Base-by-base conservation (phyloP, 2,113 vertebrate genomes). In the Halichoeres trimaculatus region DNA sequence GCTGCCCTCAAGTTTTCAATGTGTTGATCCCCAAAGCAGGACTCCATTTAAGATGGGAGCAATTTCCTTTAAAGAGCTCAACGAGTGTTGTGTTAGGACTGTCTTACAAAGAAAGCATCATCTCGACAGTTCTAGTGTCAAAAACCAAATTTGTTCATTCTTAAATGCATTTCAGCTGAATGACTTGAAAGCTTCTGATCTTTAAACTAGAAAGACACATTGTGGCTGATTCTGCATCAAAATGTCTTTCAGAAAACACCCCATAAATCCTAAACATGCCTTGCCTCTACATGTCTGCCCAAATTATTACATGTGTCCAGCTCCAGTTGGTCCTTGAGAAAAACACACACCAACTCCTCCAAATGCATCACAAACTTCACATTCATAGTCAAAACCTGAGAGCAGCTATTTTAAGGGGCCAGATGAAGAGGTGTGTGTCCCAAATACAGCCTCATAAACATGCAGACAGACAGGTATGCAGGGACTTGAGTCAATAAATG, bases 1-100 rank as follows among this genome's bases (percentile, higher is more conserved):
- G 53, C 69, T 50, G 57, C 70, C 57, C 57, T 62, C 48, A 63
- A 64, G 47, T 62, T 81, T 65, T 80, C 79, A 80, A 56, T 70
- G 68, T 80, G 65, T 20, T 65, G 47, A 68, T 68, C 78, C 51
- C 78, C 74, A 67, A 65, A 78, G 68, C 26, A 47, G 48, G 26
- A 13, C 19, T 38, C 50, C 57, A 30, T 68, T 10, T 22, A 40
- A 64, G 34, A 80, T 80, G 70, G 62, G 78, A 78, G 65, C 65
- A 75, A 73, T 85, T 81, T 75, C 58, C 66, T 81, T 76, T 71
- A 24, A 56, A 60, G 56, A 30, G 36, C 53, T 76, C 14, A 19
- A 14, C 17, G 4, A 19, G 43, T 45, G 17, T 14, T 17, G 6
- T 17, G 3, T 45, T 7, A 2, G 17, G 1, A 1, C n/a, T 17